Base-by-base conservation (phyloP, 2,888 invertebrate species). In the Pollenia griseotomentosa region DNA sequence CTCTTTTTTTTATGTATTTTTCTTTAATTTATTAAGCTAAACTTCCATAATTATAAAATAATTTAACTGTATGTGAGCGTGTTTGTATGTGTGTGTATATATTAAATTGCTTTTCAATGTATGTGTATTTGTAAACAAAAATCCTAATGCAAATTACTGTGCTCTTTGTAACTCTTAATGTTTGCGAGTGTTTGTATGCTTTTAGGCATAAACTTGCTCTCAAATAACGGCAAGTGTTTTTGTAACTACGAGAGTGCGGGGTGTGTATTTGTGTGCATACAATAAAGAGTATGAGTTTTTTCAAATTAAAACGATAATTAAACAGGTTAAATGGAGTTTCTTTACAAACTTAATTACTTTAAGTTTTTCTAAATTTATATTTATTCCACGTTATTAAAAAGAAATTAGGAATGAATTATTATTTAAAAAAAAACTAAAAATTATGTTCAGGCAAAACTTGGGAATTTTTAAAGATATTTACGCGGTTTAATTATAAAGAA, bases 41-140 rank as follows among this genome's bases (percentile, higher is more conserved):
- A 48, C 63, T 75, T 75, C 53, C 63, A 75, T 75, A 68, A 55
- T 63, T 84, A 51, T 57, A 66, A 40, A 75, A 63, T 53, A 59
- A 65, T 46, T 14, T n/a, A 40, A 57, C 8, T 40, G 42, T 74
- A 46, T 59, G 8, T 65, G 61, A 16, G 74, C n/a, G 68, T 68
- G 68, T 51, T 4, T 10, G 40, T 68, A 16, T 51, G 46, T 46
- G 19, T 19, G n/a, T 33, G n/a, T 51, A n/a, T 74, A 40, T 12
- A 6, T 63, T 51, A 78, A 59, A 42, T 68, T 79, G 55, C 12
- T 55, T 19, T 2, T 42, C n/a, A 51, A 19, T 63, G 12, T 63
- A 19, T 77, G 63, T 74, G 61, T 51, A 53, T 33, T 53, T 77
- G 6, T 11, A 33, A 59, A 23, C 59, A 33, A 19, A 10, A 6